phyloP scores from a whole-genome alignment of 1,140 invertebrate genomes.

The Drosophila prosaltans region DNA sequence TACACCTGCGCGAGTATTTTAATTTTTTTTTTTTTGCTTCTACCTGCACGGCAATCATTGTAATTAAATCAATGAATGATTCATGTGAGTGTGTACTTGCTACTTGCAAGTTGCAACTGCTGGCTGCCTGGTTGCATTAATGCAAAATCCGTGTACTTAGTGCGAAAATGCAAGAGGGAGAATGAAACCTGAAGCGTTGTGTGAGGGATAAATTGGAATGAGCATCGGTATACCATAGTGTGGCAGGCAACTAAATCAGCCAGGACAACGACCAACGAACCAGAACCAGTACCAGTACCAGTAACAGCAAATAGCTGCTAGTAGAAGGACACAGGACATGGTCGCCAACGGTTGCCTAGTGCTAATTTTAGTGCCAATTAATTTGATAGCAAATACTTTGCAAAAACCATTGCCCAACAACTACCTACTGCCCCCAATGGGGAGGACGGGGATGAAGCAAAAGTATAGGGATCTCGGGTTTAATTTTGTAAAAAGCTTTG shows the following conservation, averaged over 20 bases:
- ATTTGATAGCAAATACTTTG: constrained; percentile 78
- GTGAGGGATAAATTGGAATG: not conserved
- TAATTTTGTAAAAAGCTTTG: constrained; percentile 76
- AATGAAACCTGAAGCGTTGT: constrained; percentile 28
- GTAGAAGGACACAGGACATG: not conserved
- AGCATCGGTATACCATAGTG: not conserved
- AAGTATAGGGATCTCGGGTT: constrained; percentile 26
- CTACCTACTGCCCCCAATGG: not conserved
- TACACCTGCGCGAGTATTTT: constrained; percentile 10
- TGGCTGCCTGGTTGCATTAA: constrained; percentile 58
- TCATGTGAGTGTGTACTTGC: constrained; percentile 67
- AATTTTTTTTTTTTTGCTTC: not conserved
- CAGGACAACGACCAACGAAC: constrained; percentile 12
- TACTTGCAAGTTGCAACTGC: constrained; percentile 14
- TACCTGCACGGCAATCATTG: constrained; percentile 62
- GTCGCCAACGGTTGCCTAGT: constrained; percentile 52
- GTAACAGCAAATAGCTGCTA: no score
- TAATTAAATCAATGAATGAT: constrained; percentile 82
- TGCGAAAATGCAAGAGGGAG: constrained; percentile 63
- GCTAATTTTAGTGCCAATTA: constrained; percentile 81
- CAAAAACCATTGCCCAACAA: constrained; percentile 32
- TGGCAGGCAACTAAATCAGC: constrained; percentile 10
- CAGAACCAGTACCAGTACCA: no score
- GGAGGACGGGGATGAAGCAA: not conserved
- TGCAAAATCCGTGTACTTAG: constrained; percentile 80